Base-by-base conservation (phyloP, 2,797 vertebrate species). In the Hyperoplus immaculatus region DNA sequence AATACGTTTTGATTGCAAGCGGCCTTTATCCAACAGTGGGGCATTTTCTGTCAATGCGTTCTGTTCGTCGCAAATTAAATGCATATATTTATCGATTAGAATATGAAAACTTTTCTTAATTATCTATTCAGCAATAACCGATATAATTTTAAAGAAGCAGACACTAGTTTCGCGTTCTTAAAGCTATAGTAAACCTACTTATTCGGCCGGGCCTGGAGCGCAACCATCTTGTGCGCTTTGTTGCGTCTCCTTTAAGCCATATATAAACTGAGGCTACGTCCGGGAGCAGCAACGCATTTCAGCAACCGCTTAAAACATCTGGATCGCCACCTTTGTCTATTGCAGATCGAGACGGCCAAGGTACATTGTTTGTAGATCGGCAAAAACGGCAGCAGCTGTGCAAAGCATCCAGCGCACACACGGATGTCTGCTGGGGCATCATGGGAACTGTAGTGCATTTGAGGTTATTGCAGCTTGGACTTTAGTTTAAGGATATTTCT, bases 161-260 rank as follows among this genome's bases (percentile, higher is more conserved):
- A 92, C 89, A 89, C 93, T 88, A 81, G 88, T 90, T 95, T 92
- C 77, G 83, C 87, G 58, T 90, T 95, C 95, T 96, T 96, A 96
- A 96, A 96, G 95, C 94, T 92, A 94, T 95, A 96, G 95, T 92
- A 92, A 95, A 93, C 92, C 92, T 92, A 89, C 87, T 93, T 91
- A 86, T 86, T 88, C 79, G 87, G 82, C 76, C 71, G 76, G 79
- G 84, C 90, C 92, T 77, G 69, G 47, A 75, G 85, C 80, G 66
- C 89, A 87, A 77, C 91, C 93, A 93, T 94, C 87, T 92, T 89
- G 91, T 86, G 85, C 85, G 90, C 94, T 95, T 95, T 96, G 94
- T 95, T 91, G 95, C 95, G 95, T 96, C 95, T 96, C 95, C 95
- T 96, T 96, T 96, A 96, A 96, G 92, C 93, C 88, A 90, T 94